Percentiles rank a stretch among this genome's conserved stretches.
Conservation (phyloP, 2,113 vertebrate species). For the Laticauda colubrina region DNA sequence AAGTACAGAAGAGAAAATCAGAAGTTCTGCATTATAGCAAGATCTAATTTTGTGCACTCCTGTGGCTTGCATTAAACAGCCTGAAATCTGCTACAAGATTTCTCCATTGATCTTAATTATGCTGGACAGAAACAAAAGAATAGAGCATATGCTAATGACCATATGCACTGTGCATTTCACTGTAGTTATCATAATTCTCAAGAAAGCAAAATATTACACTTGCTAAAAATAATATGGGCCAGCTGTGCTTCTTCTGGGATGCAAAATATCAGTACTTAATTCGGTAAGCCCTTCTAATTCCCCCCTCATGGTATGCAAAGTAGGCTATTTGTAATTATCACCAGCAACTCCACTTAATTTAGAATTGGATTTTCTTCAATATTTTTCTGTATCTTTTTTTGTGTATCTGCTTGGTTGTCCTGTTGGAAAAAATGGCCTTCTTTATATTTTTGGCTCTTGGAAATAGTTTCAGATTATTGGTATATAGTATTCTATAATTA, state of each 20-base stretch:
- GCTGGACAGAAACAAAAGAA: neutral
- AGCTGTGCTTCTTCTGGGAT: neutral
- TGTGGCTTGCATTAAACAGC: conserved; percentile 1
- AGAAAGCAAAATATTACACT: neutral
- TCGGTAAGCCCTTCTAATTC: neutral
- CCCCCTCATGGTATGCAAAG: neutral
- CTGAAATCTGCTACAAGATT: neutral
- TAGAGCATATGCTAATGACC: conserved; percentile 6
- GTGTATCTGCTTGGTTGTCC: neutral
- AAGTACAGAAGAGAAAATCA: neutral
- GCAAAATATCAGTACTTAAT: neutral
- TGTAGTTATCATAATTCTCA: neutral
- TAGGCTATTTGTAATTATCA: neutral
- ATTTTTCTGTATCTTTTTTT: conserved; percentile 11
- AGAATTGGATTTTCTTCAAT: conserved; percentile 7
- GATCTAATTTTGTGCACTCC: neutral
- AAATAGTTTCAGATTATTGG: neutral
- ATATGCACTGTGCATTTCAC: neutral
- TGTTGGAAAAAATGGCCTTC: neutral
- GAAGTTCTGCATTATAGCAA: conserved; percentile 22
- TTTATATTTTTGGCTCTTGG: conserved; percentile 16
- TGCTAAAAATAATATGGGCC: conserved; percentile 10
- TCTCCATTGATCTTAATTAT: conserved; percentile 24
- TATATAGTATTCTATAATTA: neutral
- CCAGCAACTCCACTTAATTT: conserved; percentile 4